Base-by-base conservation (phyloP, 35 echinoderm and acorn worm species). In the Amphiura filiformis region DNA sequence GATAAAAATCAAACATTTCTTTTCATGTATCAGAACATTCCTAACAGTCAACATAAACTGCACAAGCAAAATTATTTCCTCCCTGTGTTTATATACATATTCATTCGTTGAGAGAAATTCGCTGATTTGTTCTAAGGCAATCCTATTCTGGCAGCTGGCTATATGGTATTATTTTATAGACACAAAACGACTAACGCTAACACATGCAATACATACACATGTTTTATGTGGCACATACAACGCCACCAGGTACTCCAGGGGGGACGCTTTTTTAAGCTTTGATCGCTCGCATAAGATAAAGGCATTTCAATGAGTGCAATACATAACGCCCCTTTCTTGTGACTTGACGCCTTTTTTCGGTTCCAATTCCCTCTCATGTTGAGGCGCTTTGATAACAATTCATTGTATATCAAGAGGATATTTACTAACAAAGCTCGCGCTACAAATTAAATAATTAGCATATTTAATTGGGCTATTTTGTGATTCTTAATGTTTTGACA, bases 161-260 rank as follows among this genome's bases (percentile, higher is more conserved):
- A 30, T 18, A 70, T 23, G 26, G 26, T 70, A 23, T 23, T 70
- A 4, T 70, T 70, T 70, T 70, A 70, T 70, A 70, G 61, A 70
- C 61, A n/a, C 61, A 70, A 11, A 70, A n/a, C n/a, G n/a, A 70
- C 7, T 3, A 47, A 26, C 61, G 28, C 61, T 26, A 70, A 70
- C 61, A 70, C 61, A 52, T 70, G 61, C 26, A n/a, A 70, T 70
- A 70, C 61, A 70, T 70, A 70, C 61, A 70, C 61, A 70, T 70
- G 61, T 70, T 70, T n/a, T 70, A 70, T 70, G 61, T 70, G 7
- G 2, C 26, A 70, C 61, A 70, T n/a, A 15, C 9, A 47, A 70
- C 61, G 61, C 61, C 61, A 26, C 26, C 61, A 70, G 61, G 61
- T 70, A 30, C 7, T 15, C 17, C 61, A 70, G 61, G 61, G 61